Base-by-base conservation (phyloP, 2,113 vertebrate genomes). In the Vulpes lagopus region DNA sequence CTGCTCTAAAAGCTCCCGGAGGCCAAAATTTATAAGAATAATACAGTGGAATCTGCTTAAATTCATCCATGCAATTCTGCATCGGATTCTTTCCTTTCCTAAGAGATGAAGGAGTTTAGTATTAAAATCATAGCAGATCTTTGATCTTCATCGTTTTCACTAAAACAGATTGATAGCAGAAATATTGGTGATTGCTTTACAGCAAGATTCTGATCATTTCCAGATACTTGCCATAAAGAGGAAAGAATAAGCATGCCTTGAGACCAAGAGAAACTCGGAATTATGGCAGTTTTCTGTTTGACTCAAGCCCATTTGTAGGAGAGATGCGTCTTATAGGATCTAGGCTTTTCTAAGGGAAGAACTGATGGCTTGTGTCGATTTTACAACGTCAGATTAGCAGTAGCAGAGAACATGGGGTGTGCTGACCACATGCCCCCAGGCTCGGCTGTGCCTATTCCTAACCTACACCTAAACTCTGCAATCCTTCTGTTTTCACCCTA, bases 401-500 rank as follows among this genome's bases (percentile, higher is more conserved):
- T 20, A 59, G 30, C 32, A 43, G 17, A 20, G 89, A 43, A 65
- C 51, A 30, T 27, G 87, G 0, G 30, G 5, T 2, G 23, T 9
- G 9, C 22, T 57, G 20, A 32, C 53, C 62, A 73, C 4, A 32
- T 9, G 43, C 8, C 11, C 8, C 62, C 0, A 4, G 22, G 17
- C 35, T 53, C 9, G 55, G 16, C 49, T 49, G 16, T 1, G 0
- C 10, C 1, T 62, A n/a, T 5, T 3, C 11, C 12, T 62, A 60
- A 38, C 86, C 15, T 53, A 11, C 22, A 6, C 8, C 20, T 69
- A 16, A 80, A 59, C n/a, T 43, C 65, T 25, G 27, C 11, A 10
- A 0, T 73, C 20, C 51, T 20, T 93, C 43, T 92, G 55, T 86
- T 96, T 98, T 97, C 76, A 94, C 83, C 96, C 92, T 76, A 35